Conservation (phyloP, 2,113 vertebrate genomes). For the Solea solea region DNA sequence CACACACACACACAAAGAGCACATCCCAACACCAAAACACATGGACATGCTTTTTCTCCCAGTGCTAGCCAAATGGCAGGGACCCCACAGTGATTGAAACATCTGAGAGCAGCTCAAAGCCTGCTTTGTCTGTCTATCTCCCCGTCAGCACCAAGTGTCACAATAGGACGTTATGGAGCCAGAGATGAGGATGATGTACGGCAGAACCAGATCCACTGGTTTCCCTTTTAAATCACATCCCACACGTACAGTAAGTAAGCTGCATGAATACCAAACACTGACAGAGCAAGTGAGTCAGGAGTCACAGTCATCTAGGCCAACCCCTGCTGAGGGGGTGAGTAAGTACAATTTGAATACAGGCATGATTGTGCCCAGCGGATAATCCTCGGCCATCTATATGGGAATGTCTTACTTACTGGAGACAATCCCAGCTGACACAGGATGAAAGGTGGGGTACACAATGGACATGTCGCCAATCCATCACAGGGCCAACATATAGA, state of each 20-base stretch:
- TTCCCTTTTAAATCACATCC: conserved; percentile 59
- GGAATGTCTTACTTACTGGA: not conserved
- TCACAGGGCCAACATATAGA: too few species aligned
- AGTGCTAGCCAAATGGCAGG: conserved; percentile 60
- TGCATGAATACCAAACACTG: conserved; percentile 34
- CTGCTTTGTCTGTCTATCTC: conserved; percentile 31
- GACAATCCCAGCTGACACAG: too few species aligned
- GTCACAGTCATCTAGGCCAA: conserved; percentile 41
- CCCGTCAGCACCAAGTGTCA: conserved; percentile 36
- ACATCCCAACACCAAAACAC: conserved; percentile 49
- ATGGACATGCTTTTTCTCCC: conserved; percentile 33
- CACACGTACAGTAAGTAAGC: conserved; percentile 10
- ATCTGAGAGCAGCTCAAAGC: conserved; percentile 52
- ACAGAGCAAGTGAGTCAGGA: conserved; percentile 64
- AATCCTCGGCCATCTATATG: conserved; percentile 25
- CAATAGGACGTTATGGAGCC: conserved; percentile 34
- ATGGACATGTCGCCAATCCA: too few species aligned
- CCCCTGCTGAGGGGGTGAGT: conserved; percentile 38
- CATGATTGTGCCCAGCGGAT: conserved; percentile 21
- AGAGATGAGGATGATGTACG: conserved; percentile 44
- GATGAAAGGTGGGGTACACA: too few species aligned
- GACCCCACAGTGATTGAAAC: conserved; percentile 51
- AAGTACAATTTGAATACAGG: conserved; percentile 50
- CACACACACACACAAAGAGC: conserved; percentile 31
- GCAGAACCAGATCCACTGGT: conserved; percentile 49